Conservation (phyloP, 2,113 vertebrate species). For the Hyaena hyaena region DNA sequence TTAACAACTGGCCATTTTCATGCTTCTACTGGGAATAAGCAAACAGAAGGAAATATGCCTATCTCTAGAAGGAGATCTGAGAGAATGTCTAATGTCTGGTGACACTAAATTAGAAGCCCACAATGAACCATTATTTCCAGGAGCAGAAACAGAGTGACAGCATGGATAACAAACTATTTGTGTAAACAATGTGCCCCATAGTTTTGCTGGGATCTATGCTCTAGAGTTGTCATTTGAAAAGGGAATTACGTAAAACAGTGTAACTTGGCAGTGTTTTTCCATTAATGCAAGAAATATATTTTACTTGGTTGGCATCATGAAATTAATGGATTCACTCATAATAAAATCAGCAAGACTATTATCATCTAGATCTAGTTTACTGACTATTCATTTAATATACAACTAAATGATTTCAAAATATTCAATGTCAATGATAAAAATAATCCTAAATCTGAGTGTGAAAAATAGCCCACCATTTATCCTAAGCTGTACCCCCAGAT, state of each 20-base stretch:
- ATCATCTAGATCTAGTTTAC: background rate
- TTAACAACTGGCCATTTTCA: background rate
- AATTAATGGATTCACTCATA: background rate
- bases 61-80: background rate
- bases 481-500: background rate
- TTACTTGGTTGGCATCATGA: background rate
- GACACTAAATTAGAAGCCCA: background rate
- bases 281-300: background rate
- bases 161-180: background rate
- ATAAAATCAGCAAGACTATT: background rate
- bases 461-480: background rate
- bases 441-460: background rate
- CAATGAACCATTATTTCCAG: background rate
- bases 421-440: background rate
- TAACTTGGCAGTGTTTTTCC: background rate
- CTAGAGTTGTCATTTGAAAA: background rate
- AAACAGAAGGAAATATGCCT: background rate
- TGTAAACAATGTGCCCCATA: background rate
- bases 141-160: background rate
- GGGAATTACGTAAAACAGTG: background rate
- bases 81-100: background rate
- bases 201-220: background rate
- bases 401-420: slow-evolving; percentile 15
- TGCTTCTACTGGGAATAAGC: background rate
- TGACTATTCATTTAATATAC: background rate